A percentile compares a stretch with the other conserved stretches of the same genome.
Conservation (phyloP, 2,888 invertebrate species). For the Ichneumon xanthorius region DNA sequence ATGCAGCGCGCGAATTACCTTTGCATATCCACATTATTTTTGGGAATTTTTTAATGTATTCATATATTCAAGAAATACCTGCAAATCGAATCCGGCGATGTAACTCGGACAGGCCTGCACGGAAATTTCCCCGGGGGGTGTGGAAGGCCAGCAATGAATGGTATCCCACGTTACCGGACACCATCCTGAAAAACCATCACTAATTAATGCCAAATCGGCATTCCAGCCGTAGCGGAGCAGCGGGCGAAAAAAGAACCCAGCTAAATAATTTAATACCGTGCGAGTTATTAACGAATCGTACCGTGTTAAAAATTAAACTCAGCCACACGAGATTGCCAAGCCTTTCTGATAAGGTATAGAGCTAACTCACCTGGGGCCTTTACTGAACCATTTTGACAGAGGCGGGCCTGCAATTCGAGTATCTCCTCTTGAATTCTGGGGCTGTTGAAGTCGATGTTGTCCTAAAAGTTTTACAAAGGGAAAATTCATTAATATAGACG, state of each 20-base stretch:
- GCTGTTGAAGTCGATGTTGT: constrained; percentile 77
- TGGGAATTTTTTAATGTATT: not conserved
- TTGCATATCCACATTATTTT: not conserved
- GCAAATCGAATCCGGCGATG: constrained; percentile 85
- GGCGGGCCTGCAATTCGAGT: constrained; percentile 73
- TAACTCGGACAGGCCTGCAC: constrained; percentile 86
- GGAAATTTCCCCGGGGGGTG: constrained; percentile 84
- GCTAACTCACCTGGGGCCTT: constrained; percentile 68
- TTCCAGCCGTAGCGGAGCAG: too few species aligned
- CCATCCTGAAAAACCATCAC: constrained; percentile 78
- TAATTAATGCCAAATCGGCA: not conserved
- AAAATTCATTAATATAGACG: not conserved
- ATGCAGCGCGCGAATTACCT: not conserved
- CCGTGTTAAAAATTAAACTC: not conserved
- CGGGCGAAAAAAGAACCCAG: not conserved
- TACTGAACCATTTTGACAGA: constrained; percentile 76
- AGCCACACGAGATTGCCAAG: too few species aligned
- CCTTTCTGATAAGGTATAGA: not conserved
- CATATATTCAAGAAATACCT: constrained; percentile 69
- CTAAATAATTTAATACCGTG: not conserved
- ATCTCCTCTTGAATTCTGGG: constrained; percentile 77
- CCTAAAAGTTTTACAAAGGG: constrained; percentile 69
- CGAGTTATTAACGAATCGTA: not conserved
- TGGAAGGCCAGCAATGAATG: constrained; percentile 87
- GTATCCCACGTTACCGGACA: constrained; percentile 87